These are phyloP conservation scores for Caloenas nicobarica DNA, from an alignment of 2,113 vertebrate species.

Conservation along the genomic window DNA sequence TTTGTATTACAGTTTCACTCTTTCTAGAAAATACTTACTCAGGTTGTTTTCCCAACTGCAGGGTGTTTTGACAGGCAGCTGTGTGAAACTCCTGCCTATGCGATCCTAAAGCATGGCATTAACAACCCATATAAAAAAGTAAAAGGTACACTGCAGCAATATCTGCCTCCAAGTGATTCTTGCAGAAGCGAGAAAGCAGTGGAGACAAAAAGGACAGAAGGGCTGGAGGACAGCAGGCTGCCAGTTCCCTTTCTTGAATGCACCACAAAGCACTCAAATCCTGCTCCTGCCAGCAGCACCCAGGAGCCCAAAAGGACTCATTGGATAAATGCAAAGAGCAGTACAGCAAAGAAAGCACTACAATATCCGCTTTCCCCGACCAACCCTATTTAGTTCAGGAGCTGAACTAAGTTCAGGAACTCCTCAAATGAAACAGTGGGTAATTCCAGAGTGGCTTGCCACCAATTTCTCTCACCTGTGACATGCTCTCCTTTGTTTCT, in stretches of 20 bases:
- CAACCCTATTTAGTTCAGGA: not conserved
- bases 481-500: not conserved
- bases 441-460: not conserved
- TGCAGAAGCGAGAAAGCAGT: not conserved
- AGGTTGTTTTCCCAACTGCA: not conserved
- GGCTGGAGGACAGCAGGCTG: not conserved
- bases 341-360: not conserved
- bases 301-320: not conserved
- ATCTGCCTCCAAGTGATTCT: not conserved
- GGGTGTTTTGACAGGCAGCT: not conserved
- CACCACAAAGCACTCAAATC: not conserved
- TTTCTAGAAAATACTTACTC: not conserved
- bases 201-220: not conserved
- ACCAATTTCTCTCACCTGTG: not conserved
- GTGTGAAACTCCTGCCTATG: not conserved
- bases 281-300: not conserved
- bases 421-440: not conserved
- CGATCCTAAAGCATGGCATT: not conserved
- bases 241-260: not conserved
- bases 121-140: not conserved
- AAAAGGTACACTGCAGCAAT: not conserved
- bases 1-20: not conserved
- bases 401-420: not conserved
- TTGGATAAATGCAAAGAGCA: not conserved
- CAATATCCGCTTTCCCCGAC: not conserved